These are phyloP conservation scores for Drosophila tristis DNA, from an alignment of 1,140 invertebrate species.

Conservation along the genomic window DNA sequence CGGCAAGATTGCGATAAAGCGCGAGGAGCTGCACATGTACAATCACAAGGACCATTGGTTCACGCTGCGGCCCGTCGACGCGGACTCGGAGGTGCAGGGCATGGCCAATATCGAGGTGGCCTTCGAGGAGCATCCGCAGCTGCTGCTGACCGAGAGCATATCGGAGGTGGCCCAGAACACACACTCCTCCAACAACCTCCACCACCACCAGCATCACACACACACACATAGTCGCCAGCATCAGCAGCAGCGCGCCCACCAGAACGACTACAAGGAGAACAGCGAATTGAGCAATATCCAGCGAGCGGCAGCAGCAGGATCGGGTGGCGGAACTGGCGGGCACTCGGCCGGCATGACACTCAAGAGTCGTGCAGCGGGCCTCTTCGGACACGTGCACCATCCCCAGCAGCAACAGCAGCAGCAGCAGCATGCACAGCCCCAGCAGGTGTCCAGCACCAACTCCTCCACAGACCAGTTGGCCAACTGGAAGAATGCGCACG, in stretches of 20 bases:
- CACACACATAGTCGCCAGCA: constrained; percentile 18
- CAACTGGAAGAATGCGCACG: constrained; percentile 68
- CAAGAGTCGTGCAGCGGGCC: constrained; percentile 52
- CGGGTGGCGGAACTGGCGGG: constrained; percentile 11
- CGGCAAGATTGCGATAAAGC: constrained; percentile 94
- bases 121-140: constrained; percentile 83
- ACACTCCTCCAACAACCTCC: constrained; percentile 41
- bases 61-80: constrained; percentile 92
- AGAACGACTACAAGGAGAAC: constrained; percentile 83
- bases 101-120: constrained; percentile 91
- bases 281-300: constrained; percentile 80
- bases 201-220: constrained; percentile 43
- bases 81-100: constrained; percentile 95
- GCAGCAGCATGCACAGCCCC: constrained; percentile 35
- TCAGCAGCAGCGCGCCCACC: constrained; percentile 64
- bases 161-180: constrained; percentile 48
- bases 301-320: constrained; percentile 31
- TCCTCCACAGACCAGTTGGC: constrained; percentile 62
- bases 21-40: constrained; percentile 93
- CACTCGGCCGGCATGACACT: constrained; percentile 44
- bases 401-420: constrained; percentile 38
- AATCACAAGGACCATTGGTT: constrained; percentile 97
- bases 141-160: constrained; percentile 53
- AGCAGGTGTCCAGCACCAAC: constrained; percentile 29
- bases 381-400: constrained; percentile 61